Base-by-base conservation (phyloP, 1,140 invertebrate species). In the Physella acuta region DNA sequence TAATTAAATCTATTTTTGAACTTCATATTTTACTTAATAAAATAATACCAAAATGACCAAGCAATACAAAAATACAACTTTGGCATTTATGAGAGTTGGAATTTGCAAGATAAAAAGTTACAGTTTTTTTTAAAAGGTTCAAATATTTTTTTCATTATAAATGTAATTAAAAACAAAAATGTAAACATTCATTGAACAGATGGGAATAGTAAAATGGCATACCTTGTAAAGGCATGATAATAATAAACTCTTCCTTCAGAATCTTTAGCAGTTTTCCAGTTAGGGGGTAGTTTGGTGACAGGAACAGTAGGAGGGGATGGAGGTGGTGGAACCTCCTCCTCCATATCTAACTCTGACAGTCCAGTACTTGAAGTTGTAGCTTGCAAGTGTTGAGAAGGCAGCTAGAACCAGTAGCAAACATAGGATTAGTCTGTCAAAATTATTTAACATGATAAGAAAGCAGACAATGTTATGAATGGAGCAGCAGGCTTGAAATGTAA, bases 251-350 rank as follows among this genome's bases (percentile, higher is more conserved):
- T 86, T 1, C 94, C 94, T 53, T 92, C 90, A 26, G 87, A 79
- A 82, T 95, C 93, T 55, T 89, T 88, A 0, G 92, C 91, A 76
- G 89, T 91, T 77, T 93, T 92, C 94, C 95, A 98, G 79, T 91
- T 89, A 0, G 91, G 91, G 4, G 94, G 94, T 53, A 97, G 81
- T 76, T 91, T 90, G 0, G 88, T 84, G 0, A 88, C 83, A 37
- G 82, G 82, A n/a, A 81, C 75, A 60, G 80, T 80, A 28, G 84
- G 83, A 5, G 84, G 83, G 49, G 82, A 81, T 20, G 84, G 81
- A 31, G 85, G 82, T 0, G 90, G 90, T 16, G 68, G 86, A 75
- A 75, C 87, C 77, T 79, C 78, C 76, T 79, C 78, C 28, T 78
- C 78, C 28, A 77, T 75, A 3, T 68, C 72, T 39, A 71, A 26